Conservation (phyloP, 2,113 vertebrate genomes). For the Raphicerus campestris region DNA sequence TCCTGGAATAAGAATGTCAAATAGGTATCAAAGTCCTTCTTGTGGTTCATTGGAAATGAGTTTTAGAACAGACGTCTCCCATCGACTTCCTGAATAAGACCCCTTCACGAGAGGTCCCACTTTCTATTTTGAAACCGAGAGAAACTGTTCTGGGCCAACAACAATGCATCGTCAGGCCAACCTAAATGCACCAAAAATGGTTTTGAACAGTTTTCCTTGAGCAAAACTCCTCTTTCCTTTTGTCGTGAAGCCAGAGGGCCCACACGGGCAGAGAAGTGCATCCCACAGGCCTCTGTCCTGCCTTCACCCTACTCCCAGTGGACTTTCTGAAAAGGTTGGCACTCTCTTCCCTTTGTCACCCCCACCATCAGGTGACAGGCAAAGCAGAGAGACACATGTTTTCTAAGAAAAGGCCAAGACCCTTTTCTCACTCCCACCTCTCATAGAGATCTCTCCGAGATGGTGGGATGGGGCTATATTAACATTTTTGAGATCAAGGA, state of each 20-base stretch:
- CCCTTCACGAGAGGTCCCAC: not conserved
- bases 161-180: not conserved
- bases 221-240: not conserved
- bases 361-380: not conserved
- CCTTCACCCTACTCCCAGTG: not conserved
- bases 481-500: constrained; percentile 29
- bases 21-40: not conserved
- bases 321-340: constrained; percentile 11
- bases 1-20: not conserved
- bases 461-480: not conserved
- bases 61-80: not conserved
- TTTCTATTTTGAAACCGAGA: constrained; percentile 14
- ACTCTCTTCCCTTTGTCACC: constrained; percentile 10
- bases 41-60: not conserved
- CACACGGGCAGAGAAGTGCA: not conserved
- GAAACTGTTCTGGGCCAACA: not conserved
- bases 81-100: not conserved
- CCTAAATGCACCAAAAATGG: not conserved
- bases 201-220: constrained; percentile 29
- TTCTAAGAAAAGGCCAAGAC: not conserved
- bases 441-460: not conserved
- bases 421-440: not conserved
- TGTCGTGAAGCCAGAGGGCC: not conserved
- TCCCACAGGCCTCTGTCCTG: not conserved
- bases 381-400: not conserved